phyloP scores from a whole-genome alignment of 2,888 invertebrate genomes.

The Stegana nigrithorax region DNA sequence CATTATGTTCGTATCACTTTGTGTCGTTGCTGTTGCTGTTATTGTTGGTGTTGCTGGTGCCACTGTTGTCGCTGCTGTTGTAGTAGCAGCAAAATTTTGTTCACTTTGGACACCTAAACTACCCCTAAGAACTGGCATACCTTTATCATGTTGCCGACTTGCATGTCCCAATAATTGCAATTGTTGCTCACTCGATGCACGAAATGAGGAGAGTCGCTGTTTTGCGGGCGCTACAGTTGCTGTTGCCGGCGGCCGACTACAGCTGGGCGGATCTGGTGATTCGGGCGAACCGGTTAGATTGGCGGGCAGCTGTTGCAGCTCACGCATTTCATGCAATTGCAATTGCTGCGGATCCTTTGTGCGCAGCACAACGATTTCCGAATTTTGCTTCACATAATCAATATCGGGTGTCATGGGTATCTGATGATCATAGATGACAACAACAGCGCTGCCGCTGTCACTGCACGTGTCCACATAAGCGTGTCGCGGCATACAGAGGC shows the following conservation, averaged over 20 bases:
- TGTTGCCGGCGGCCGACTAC: conserved; percentile 29
- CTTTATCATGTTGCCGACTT: conserved; percentile 49
- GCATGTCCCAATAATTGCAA: conserved; percentile 57
- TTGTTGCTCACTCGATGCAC: conserved; percentile 65
- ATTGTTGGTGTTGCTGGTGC: conserved; percentile 28
- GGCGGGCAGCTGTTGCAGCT: conserved; percentile 58
- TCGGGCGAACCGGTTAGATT: conserved; percentile 47
- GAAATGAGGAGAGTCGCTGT: conserved; percentile 68
- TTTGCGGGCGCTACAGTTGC: conserved; percentile 66
- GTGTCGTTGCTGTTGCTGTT: conserved; percentile 27
- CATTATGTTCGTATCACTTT: conserved; percentile 32
- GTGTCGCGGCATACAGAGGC: conserved; percentile 43
- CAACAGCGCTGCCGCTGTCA: conserved; percentile 58
- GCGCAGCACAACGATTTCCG: conserved; percentile 67
- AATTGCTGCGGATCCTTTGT: conserved; percentile 64
- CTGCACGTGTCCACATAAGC: conserved; percentile 54
- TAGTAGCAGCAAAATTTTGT: too few relatives aligned
- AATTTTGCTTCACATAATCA: conserved; percentile 67
- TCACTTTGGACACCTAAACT: too few relatives aligned
- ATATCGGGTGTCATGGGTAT: conserved; percentile 65
- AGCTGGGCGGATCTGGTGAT: conserved; percentile 38
- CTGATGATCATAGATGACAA: conserved; percentile 67
- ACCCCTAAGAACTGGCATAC: conserved; percentile 52
- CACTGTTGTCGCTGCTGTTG: too few relatives aligned
- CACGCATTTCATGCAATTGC: conserved; percentile 57